A percentile compares a stretch with the other conserved stretches of the same genome.
These are phyloP conservation scores for Clistopyga incitator DNA, from an alignment of 2,888 invertebrate species.

Conservation along the genomic window DNA sequence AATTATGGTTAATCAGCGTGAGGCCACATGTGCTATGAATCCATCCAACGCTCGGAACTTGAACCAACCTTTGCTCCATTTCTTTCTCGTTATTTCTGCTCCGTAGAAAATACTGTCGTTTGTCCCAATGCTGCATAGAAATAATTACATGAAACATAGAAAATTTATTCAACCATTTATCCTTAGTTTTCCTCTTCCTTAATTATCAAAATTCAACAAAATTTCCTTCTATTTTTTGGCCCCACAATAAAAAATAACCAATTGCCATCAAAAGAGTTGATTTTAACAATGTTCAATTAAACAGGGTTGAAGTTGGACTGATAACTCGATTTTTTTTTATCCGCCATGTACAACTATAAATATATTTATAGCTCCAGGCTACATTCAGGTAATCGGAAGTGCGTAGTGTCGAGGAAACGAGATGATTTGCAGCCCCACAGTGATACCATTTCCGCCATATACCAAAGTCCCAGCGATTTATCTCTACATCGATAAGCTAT, in stretches of 20 bases:
- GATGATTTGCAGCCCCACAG: too few species aligned
- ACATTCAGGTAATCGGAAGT: background rate
- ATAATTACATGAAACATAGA: background rate
- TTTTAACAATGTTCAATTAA: background rate
- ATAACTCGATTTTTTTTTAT: background rate
- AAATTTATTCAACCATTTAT: background rate
- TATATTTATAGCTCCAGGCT: background rate
- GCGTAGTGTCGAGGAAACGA: background rate
- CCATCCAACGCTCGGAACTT: background rate
- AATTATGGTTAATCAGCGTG: background rate
- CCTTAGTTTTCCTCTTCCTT: background rate
- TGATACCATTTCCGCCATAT: background rate
- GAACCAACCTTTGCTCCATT: background rate
- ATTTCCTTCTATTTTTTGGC: too few species aligned
- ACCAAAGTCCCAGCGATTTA: background rate
- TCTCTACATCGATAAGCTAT: background rate
- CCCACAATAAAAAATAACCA: too few species aligned
- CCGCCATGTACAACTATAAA: background rate
- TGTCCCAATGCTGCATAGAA: background rate
- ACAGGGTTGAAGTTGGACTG: background rate
- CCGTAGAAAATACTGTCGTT: background rate
- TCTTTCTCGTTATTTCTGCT: background rate
- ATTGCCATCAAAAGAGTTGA: too few species aligned
- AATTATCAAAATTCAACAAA: too few species aligned
- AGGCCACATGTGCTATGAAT: background rate